phyloP scores from a whole-genome alignment of 2,888 invertebrate species.

The Pseudococcus longispinus region DNA sequence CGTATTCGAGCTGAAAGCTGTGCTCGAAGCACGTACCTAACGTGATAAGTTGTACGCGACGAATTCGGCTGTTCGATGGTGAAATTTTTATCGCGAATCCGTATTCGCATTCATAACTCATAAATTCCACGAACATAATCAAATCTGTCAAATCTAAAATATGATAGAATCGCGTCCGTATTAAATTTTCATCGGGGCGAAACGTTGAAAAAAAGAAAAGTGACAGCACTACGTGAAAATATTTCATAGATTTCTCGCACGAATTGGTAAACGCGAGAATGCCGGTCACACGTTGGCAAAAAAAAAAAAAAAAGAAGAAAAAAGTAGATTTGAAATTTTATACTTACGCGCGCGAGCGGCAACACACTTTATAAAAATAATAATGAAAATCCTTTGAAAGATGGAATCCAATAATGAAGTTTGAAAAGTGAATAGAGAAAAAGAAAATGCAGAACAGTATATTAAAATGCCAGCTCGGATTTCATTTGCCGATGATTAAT shows the following conservation, averaged over 20 bases:
- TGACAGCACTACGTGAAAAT: constrained; percentile 3
- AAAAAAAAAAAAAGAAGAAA: neutral
- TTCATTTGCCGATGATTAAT: constrained; percentile 55
- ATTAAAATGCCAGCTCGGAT: constrained; percentile 55
- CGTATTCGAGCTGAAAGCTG: neutral
- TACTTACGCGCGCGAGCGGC: constrained; percentile 39
- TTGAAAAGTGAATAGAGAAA: constrained; percentile 47
- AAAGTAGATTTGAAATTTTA: constrained; percentile 47
- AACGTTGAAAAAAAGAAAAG: constrained; percentile 3
- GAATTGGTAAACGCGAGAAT: constrained; percentile 27
- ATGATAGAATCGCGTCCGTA: constrained; percentile 30
- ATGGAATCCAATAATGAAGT: constrained; percentile 55
- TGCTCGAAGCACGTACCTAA: neutral
- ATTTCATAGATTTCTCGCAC: constrained; percentile 18
- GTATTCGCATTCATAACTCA: constrained; percentile 18
- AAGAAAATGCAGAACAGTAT: constrained; percentile 56
- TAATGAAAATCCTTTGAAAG: constrained; percentile 55
- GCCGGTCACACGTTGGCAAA: neutral
- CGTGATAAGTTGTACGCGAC: neutral
- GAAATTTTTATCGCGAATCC: constrained; percentile 8
- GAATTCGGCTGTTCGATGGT: neutral
- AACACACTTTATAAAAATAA: constrained; percentile 53
- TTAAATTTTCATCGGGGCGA: constrained; percentile 7
- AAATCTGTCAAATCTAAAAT: constrained; percentile 38
- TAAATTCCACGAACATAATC: constrained; percentile 15